Evolutionary conservation across 2,113 vertebrate species (phyloP).

Genomic region (Prunella fulvescens): DNA sequence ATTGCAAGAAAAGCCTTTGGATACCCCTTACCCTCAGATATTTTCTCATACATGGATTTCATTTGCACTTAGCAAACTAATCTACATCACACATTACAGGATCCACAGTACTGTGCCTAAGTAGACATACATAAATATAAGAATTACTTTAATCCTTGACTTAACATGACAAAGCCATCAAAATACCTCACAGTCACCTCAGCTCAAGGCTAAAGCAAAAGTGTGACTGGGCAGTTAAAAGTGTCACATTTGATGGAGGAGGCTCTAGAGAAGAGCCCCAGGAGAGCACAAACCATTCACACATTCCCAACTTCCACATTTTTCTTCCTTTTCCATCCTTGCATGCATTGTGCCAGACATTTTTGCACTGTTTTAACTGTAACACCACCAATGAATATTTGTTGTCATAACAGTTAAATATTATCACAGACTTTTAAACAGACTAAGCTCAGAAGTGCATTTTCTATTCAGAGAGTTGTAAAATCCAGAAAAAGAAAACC

Average conservation of each 20-base stretch:
- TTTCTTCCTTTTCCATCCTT: neutral
- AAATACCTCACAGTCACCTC: neutral
- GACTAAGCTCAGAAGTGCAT: neutral
- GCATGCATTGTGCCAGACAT: neutral
- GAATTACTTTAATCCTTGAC: neutral
- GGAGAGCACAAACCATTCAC: neutral
- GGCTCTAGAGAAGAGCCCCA: neutral
- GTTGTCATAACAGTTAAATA: neutral
- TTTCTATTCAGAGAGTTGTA: neutral
- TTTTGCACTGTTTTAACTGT: neutral
- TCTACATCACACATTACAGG: neutral
- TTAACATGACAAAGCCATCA: constrained; percentile 1
- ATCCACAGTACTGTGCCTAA: neutral
- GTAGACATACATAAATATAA: neutral
- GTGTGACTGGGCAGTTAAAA: neutral
- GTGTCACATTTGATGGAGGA: neutral
- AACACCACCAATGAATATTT: neutral
- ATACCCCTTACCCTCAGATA: neutral
- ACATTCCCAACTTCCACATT: neutral
- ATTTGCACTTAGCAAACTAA: neutral
- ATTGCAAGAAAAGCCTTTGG: neutral
- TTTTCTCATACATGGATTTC: neutral
- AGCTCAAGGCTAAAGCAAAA: neutral
- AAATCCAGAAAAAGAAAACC: neutral
- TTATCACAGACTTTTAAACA: neutral